Conservation (phyloP, 2,113 vertebrate genomes). For the Lophotis ruficrista region DNA sequence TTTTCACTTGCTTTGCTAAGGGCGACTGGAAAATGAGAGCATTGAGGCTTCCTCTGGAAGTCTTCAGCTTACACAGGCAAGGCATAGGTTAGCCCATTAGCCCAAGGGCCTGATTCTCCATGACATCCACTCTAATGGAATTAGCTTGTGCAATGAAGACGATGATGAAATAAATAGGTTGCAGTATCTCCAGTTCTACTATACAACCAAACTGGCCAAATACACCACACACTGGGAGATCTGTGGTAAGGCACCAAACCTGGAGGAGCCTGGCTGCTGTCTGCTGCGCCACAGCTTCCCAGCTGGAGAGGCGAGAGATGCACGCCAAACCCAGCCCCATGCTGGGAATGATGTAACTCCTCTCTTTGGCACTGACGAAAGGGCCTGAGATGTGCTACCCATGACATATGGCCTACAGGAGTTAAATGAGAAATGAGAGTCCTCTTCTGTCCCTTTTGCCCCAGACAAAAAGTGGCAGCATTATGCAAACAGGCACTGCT, state of each 20-base stretch:
- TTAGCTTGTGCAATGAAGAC: not conserved
- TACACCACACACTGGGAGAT: fast-evolving
- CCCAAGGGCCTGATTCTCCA: not conserved
- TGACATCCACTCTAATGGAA: not conserved
- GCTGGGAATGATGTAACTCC: not conserved
- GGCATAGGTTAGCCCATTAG: not conserved
- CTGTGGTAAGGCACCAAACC: not conserved
- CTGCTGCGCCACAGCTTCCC: not conserved
- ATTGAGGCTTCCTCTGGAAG: not conserved
- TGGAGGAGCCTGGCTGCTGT: not conserved
- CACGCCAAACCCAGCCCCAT: fast-evolving
- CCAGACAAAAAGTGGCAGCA: not conserved
- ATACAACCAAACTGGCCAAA: fast-evolving
- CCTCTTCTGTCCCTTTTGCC: not conserved
- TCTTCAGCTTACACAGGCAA: not conserved
- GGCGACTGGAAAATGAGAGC: not conserved
- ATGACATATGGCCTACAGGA: not conserved
- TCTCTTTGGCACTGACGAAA: not conserved
- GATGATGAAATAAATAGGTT: not conserved
- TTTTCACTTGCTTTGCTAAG: constrained; percentile 6
- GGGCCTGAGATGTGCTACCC: not conserved
- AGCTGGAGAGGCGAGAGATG: not conserved
- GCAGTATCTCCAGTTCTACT: not conserved
- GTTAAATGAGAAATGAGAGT: not conserved
- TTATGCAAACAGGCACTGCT: fast-evolving